Base-by-base conservation (phyloP, 1,140 invertebrate species). In the Pseudomyrmex concolor region DNA sequence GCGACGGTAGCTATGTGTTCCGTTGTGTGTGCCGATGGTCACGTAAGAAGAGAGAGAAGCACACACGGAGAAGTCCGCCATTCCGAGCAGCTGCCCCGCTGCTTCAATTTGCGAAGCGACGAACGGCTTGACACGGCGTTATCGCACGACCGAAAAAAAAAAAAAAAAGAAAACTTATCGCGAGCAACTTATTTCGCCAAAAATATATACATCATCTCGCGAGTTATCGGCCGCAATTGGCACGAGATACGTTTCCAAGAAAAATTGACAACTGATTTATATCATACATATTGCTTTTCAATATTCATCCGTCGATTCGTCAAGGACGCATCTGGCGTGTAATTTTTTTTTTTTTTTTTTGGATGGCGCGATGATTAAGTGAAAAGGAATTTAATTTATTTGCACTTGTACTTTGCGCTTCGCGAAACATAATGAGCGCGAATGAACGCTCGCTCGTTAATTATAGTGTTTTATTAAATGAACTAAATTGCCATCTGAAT, bases 181-280 rank as follows among this genome's bases (percentile, higher is more conserved):
- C 54, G 8, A 10, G 12, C 13, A 13, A 34, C 34, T 34, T 34
- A 34, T 10, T 13, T 12, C 9, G 13, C 22, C 66, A 59, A 80
- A 80, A 34, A 34, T 34, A 70, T 80, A 60, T 70, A 34, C 34
- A 34, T 34, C 0, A 4, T 59, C 22, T 59, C 5, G 55, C 55
- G 54, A 67, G 54, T 80, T 70, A 80, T 80, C 66, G 76, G 19
- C 19, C 22, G 76, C 70, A 80, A 60, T 80, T 80, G 64, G 43
- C 66, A 71, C 66, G 43, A 68, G 76, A 68, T 50, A 19, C 19
- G 12, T 54, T 70, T 71, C 43, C 43, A 80, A 25, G 51, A 70
- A 71, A 34, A 80, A 70, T 34, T 80, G 66, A 80, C 54, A 78
- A 48, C 19, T 59, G 54, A 80, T 71, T 60, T 70, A 70, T 67